These are phyloP conservation scores for Coleophora deauratella DNA, from an alignment of 2,888 invertebrate genomes.

Conservation along the genomic window DNA sequence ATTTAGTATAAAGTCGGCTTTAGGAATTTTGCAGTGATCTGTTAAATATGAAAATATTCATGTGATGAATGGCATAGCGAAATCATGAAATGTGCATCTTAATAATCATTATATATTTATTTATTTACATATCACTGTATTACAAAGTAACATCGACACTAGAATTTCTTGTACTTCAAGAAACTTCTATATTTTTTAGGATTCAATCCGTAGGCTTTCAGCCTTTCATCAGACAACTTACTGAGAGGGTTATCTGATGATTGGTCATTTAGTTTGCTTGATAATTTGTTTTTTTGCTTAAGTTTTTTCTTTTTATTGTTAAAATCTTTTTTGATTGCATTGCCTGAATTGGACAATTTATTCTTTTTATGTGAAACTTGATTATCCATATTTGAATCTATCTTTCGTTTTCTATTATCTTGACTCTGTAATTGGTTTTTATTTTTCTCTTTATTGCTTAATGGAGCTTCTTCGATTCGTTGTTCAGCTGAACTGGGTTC, in stretches of 20 bases:
- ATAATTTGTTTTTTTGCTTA: slow-evolving; percentile 33
- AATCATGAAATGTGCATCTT: too few relatives aligned
- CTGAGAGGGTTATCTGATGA: slow-evolving; percentile 41
- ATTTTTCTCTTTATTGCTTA: slow-evolving; percentile 1
- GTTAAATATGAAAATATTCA: too few relatives aligned
- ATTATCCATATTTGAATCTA: slow-evolving; percentile 9
- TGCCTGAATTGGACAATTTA: slow-evolving; percentile 18
- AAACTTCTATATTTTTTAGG: slow-evolving; percentile 90
- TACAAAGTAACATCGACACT: too few relatives aligned
- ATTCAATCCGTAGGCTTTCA: slow-evolving; percentile 93
- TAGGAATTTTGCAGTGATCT: too few relatives aligned
- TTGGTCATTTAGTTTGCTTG: slow-evolving; percentile 27
- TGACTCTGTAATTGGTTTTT: neutral
- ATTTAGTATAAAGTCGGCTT: too few relatives aligned
- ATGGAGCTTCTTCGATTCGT: slow-evolving; percentile 9
- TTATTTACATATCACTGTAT: too few relatives aligned
- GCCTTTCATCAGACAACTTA: slow-evolving; percentile 82
- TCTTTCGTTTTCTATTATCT: slow-evolving; percentile 6
- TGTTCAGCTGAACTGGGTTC: slow-evolving; percentile 27
- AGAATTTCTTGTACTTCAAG: slow-evolving; percentile 78
- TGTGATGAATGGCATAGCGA: too few relatives aligned
- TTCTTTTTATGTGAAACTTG: slow-evolving; percentile 26
- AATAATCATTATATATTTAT: too few relatives aligned
- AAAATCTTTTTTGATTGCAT: slow-evolving; percentile 24
- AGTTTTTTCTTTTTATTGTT: slow-evolving; percentile 26